phyloP scores from a whole-genome alignment of 2,888 invertebrate genomes.

The Cyaniris semiargus region DNA sequence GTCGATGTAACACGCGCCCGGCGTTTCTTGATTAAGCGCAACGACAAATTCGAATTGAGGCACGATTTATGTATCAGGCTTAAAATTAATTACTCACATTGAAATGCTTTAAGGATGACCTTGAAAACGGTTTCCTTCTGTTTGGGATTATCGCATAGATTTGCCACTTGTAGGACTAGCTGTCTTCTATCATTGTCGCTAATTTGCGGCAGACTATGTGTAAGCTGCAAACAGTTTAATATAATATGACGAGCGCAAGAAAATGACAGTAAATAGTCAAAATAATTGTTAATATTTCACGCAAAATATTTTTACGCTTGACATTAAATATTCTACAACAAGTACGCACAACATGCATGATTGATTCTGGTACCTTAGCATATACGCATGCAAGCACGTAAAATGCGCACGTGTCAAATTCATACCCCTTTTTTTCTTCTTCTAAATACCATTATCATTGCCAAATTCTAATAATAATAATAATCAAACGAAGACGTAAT shows the following conservation, averaged over 20 bases:
- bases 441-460: too few relatives aligned
- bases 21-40: not conserved
- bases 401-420: not conserved
- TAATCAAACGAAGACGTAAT: not conserved
- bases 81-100: slow-evolving; percentile 39
- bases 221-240: slow-evolving; percentile 3
- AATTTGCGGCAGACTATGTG: not conserved
- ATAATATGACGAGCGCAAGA: not conserved
- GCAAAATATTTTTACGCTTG: too few relatives aligned
- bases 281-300: not conserved
- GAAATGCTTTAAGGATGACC: slow-evolving; percentile 48
- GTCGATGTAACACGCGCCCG: too few relatives aligned
- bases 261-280: not conserved
- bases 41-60: not conserved
- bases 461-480: too few relatives aligned
- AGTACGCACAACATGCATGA: not conserved
- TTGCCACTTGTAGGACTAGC: slow-evolving; percentile 4
- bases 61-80: not conserved
- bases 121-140: slow-evolving; percentile 45
- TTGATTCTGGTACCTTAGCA: not conserved
- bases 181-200: slow-evolving; percentile 21
- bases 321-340: too few relatives aligned
- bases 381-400: not conserved
- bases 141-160: slow-evolving; percentile 35
- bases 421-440: not conserved